A percentile compares a stretch with the other conserved stretches of the same genome.
These are phyloP conservation scores for Tupaia chinensis DNA, from an alignment of 2,113 vertebrate genomes.

Conservation along the genomic window DNA sequence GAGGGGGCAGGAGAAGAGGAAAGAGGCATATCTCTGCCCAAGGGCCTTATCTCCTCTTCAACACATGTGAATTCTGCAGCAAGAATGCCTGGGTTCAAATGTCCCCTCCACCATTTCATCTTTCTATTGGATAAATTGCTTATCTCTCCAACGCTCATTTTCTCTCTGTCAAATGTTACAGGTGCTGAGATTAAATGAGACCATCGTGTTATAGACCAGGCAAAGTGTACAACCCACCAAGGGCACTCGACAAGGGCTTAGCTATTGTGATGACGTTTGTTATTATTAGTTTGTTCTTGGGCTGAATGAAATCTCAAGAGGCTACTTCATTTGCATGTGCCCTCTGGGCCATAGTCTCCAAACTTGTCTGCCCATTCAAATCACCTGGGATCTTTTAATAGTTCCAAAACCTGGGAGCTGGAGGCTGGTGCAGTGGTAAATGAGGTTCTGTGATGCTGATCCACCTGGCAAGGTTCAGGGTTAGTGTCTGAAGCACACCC, in stretches of 20 bases:
- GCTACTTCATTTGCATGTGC: neutral
- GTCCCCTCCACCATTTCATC: neutral
- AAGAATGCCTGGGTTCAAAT: neutral
- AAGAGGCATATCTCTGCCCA: neutral
- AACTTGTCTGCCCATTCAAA: neutral
- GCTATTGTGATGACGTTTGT: neutral
- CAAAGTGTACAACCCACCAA: neutral
- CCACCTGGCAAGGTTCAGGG: too few species aligned
- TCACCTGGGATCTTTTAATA: neutral
- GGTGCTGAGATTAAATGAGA: neutral
- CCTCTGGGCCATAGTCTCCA: neutral
- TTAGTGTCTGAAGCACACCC: too few species aligned
- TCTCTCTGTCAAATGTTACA: neutral
- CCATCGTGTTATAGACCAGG: neutral
- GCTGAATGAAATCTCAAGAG: neutral
- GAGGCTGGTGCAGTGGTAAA: too few species aligned
- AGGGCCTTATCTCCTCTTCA: neutral
- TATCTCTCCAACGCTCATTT: neutral
- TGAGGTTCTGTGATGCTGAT: too few species aligned
- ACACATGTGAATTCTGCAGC: neutral
- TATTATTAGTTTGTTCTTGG: neutral
- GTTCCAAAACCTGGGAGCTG: neutral
- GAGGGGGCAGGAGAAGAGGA: neutral
- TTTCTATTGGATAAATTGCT: neutral
- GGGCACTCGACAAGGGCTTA: neutral